A percentile compares a stretch with the other conserved stretches of the same genome.
Evolutionary conservation across 2,888 invertebrate species (phyloP).

Genomic region (Hipparchia sbordonii): DNA sequence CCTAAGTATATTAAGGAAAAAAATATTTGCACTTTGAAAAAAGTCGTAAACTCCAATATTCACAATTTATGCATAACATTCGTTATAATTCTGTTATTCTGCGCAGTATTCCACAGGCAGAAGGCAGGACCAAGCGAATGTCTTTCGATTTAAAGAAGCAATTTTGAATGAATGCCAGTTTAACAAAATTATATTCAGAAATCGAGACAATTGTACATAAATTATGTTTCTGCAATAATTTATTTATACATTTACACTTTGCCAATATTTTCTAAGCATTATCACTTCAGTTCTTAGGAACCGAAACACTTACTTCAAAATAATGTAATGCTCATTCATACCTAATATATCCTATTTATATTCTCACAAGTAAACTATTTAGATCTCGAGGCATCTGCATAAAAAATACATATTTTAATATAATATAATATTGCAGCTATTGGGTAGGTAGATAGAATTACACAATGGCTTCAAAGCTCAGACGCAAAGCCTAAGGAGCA

Average conservation of each 20-base stretch:
- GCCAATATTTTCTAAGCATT: slow-evolving; percentile 69
- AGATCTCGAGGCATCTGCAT: slow-evolving; percentile 54
- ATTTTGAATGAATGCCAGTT: not conserved
- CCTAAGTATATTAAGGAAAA: too few species aligned
- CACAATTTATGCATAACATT: too few species aligned
- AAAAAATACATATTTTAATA: slow-evolving; percentile 36
- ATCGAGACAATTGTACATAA: slow-evolving; percentile 60
- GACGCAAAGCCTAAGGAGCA: slow-evolving; percentile 15
- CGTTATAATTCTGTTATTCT: too few species aligned
- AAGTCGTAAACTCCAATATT: too few species aligned
- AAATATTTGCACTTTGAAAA: too few species aligned
- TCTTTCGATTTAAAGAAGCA: not conserved
- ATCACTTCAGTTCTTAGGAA: slow-evolving; percentile 63
- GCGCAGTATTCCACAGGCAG: not conserved
- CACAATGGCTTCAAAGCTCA: slow-evolving; percentile 19
- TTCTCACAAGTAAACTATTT: slow-evolving; percentile 28
- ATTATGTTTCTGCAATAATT: slow-evolving; percentile 68
- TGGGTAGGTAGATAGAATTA: slow-evolving; percentile 15
- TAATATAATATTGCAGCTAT: slow-evolving; percentile 22
- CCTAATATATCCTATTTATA: slow-evolving; percentile 49
- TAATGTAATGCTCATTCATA: slow-evolving; percentile 52
- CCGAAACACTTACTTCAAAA: slow-evolving; percentile 33
- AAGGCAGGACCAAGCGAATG: not conserved
- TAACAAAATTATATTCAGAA: slow-evolving; percentile 46
- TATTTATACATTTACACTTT: slow-evolving; percentile 76